Base-by-base conservation (phyloP, 2,113 vertebrate genomes). In the Otocyon megalotis region DNA sequence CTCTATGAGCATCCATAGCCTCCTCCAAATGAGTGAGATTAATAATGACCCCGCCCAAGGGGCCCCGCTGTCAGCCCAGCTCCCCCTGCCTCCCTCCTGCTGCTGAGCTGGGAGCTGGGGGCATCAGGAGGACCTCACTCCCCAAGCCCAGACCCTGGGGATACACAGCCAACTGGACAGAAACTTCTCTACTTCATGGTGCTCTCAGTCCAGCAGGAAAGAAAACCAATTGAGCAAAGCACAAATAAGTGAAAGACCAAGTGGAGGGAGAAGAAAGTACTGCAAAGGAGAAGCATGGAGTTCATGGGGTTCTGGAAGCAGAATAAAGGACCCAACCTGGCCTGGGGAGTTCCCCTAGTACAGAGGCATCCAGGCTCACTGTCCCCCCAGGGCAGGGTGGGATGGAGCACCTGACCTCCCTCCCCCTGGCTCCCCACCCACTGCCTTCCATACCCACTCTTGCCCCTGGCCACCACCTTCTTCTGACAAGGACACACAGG, bases 101-200 rank as follows among this genome's bases (percentile, higher is more conserved):
- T 28, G 90, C 56, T 6, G 56, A 35, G 80, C 9, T 22, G 37
- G 53, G 56, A 19, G 1, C 2, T 3, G 0, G 4, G 0, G 48
- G 54, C 0, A 7, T 60, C 62, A 14, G 32, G 67, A 50, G n/a
- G 62, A n/a, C 26, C 87, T 1, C 0, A 28, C 43, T 50, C 43
- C 63, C 19, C 3, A 30, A 56, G 79, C 35, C 79, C 87, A 89
- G 37, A 32, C 58, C 13, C 0, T 8, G 43, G 81, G 56, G 56
- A 67, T 13, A 13, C 63, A 67, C 26, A 22, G 74, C 67, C 90
- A 58, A 72, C 22, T 30, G 74, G 32, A n/a, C 35, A 67, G 56
- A 81, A 56, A 32, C 50, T 56, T 26, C 65, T 77, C 87, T 43
- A 48, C 35, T 24, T 67, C 62, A 6, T 20, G 35, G 35, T 72